phyloP scores from a whole-genome alignment of 2,888 invertebrate genomes.

The Subacronicta megacephala region DNA sequence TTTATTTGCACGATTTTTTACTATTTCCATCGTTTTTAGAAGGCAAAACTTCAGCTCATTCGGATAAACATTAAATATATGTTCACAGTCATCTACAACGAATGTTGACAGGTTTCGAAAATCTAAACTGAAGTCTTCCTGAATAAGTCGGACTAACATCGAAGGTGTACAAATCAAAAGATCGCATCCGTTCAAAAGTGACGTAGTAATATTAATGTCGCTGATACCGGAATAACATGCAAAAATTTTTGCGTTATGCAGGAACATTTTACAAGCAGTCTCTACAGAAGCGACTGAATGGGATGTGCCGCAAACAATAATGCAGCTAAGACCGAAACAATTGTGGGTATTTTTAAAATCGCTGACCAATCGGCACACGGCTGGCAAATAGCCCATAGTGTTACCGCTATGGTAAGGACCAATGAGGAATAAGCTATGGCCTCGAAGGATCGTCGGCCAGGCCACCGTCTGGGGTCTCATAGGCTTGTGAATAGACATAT shows the following conservation, averaged over 20 bases:
- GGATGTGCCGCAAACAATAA: slow-evolving; percentile 92
- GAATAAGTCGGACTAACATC: slow-evolving; percentile 84
- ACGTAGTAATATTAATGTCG: slow-evolving; percentile 71
- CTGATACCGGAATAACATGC: slow-evolving; percentile 83
- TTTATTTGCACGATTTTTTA: slow-evolving; percentile 78
- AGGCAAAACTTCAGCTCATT: slow-evolving; percentile 82
- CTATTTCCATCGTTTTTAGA: slow-evolving; percentile 78
- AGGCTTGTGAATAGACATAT: slow-evolving; percentile 75
- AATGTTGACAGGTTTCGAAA: slow-evolving; percentile 91
- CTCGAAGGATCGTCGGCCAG: slow-evolving; percentile 92
- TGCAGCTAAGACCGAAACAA: slow-evolving; percentile 90
- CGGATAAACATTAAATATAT: slow-evolving; percentile 88
- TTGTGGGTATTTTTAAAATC: slow-evolving; percentile 73
- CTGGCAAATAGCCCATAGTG: slow-evolving; percentile 92
- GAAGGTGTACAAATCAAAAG: slow-evolving; percentile 92
- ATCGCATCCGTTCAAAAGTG: slow-evolving; percentile 91
- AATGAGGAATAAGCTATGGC: slow-evolving; percentile 91
- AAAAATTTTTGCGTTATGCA: slow-evolving; percentile 74
- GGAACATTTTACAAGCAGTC: slow-evolving; percentile 76
- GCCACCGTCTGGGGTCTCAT: slow-evolving; percentile 91
- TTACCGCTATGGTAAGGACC: slow-evolving; percentile 91
- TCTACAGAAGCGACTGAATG: slow-evolving; percentile 87
- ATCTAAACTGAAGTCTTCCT: slow-evolving; percentile 83
- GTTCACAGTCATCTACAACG: slow-evolving; percentile 93
- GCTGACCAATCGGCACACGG: slow-evolving; percentile 90